Evolutionary conservation across 2,797 vertebrate genomes (phyloP), one percentile per base, ranked within the genome.

Genomic region (Danio jaintianensis): DNA sequence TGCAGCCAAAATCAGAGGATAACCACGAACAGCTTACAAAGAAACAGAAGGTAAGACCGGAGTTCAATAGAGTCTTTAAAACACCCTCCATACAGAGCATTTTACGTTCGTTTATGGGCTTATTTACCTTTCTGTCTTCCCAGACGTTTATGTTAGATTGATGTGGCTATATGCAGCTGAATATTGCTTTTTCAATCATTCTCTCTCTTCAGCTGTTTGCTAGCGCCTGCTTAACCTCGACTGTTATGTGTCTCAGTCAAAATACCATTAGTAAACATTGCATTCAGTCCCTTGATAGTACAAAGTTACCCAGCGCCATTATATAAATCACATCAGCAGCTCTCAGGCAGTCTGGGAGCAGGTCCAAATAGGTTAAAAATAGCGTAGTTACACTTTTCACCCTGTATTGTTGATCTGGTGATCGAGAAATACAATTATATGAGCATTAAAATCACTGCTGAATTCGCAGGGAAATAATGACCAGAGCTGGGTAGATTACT

Each of bases 1-100:
- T 42, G 87, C 16, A 11, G 82, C 89, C 95, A 95, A 95, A 94
- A 87, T 93, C 88, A 83, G 89, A 91, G 64, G 89, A 88, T 75
- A 93, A 92, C 91, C 95, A 95, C 88, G 94, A 93, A 90, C 95
- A 96, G 87, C 94, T 94, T 89, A 96, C 94, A 91, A 97, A 94
- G 91, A 96, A 93, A 92, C 91, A 92, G n/a, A 97, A 96, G 95
- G 97, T 98, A 95, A 86, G 90, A 5, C 9, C 18, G 15, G 38
- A 75, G 52, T 42, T 78, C 3, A 69, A 68, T 68, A n/a, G 4
- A 67, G 43, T 68, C 18, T 56, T 78, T 38, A 15, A 68, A 58
- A 48, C 43, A 15, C 10, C n/a, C 50, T 70, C 11, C 36, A 48
- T 20, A 11, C 12, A 8, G 9, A 53, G 67, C 36, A 20, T 40